Percentiles rank a stretch among this genome's conserved stretches.
Conservation (phyloP, 2,888 invertebrate species). For the Podotricha telesiphe region DNA sequence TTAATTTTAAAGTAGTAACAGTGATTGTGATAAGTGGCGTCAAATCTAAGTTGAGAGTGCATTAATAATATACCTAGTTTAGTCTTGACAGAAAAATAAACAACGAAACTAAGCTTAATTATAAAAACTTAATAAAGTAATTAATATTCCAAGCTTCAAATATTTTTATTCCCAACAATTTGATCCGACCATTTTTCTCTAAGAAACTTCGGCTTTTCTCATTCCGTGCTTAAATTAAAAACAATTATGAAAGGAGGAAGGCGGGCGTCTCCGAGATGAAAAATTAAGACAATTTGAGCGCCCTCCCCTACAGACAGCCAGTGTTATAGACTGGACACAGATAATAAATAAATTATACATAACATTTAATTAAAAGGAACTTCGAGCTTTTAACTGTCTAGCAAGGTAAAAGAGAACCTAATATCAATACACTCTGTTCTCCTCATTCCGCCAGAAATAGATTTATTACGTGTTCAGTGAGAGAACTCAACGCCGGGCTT, state of each 20-base stretch:
- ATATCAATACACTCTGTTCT: too few relatives aligned
- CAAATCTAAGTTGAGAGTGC: too few relatives aligned
- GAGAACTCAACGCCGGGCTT: too few relatives aligned
- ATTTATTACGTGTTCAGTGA: too few relatives aligned
- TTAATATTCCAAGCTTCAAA: slow-evolving; percentile 15
- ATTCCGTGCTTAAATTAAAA: slow-evolving; percentile 78
- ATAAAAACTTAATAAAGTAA: background rate
- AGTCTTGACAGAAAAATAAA: background rate
- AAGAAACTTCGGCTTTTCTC: slow-evolving; percentile 53
- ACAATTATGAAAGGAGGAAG: slow-evolving; percentile 70
- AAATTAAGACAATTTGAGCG: slow-evolving; percentile 81
- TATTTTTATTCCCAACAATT: slow-evolving; percentile 34
- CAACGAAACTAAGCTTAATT: background rate
- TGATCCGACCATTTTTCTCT: slow-evolving; percentile 43
- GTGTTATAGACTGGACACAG: slow-evolving; percentile 34
- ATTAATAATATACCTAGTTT: too few relatives aligned
- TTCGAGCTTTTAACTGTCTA: too few relatives aligned
- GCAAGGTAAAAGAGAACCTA: too few relatives aligned
- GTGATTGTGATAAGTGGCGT: too few relatives aligned
- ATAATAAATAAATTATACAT: slow-evolving; percentile 25
- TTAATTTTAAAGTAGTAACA: too few relatives aligned
- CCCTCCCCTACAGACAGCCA: slow-evolving; percentile 49
- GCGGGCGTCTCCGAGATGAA: slow-evolving; percentile 69
- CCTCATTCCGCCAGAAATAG: too few relatives aligned
- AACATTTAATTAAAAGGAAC: background rate